These are phyloP conservation scores for Cinclus mexicanus DNA, from an alignment of 2,113 vertebrate species.

Conservation along the genomic window DNA sequence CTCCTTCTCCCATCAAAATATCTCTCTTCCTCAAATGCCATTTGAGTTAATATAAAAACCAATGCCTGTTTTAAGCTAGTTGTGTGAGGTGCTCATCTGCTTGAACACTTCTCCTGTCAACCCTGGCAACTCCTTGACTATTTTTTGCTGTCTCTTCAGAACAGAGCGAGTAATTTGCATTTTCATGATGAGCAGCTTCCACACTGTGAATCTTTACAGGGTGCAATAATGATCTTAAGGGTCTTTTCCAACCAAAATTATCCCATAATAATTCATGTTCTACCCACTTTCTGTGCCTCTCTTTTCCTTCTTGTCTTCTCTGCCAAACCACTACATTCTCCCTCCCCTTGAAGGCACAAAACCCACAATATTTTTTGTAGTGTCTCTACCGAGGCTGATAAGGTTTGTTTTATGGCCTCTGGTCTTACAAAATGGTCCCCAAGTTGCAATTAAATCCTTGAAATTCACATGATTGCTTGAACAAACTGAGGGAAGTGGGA, in stretches of 20 bases:
- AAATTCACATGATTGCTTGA: neutral
- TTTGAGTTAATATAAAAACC: neutral
- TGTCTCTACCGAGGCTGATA: neutral
- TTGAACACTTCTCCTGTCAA: neutral
- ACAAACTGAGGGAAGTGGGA: neutral
- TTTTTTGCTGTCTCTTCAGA: neutral
- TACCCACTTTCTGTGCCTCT: neutral
- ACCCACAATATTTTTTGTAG: neutral
- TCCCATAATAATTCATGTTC: neutral
- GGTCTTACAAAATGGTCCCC: neutral
- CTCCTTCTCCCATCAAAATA: neutral
- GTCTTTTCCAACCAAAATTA: neutral
- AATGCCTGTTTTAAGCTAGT: neutral
- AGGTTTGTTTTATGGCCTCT: neutral
- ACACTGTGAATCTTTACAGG: neutral
- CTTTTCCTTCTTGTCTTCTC: neutral
- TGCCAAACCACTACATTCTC: neutral
- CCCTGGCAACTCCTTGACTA: neutral
- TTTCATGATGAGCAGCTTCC: neutral
- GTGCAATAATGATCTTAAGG: neutral
- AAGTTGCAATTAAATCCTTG: neutral
- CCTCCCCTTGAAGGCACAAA: neutral
- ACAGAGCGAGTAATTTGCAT: neutral
- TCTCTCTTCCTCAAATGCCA: neutral
- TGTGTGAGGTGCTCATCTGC: neutral